Evolutionary conservation across 2,888 invertebrate genomes (phyloP), one percentile per base, ranked within the genome.

Genomic region (Pimpla rufipes): DNA sequence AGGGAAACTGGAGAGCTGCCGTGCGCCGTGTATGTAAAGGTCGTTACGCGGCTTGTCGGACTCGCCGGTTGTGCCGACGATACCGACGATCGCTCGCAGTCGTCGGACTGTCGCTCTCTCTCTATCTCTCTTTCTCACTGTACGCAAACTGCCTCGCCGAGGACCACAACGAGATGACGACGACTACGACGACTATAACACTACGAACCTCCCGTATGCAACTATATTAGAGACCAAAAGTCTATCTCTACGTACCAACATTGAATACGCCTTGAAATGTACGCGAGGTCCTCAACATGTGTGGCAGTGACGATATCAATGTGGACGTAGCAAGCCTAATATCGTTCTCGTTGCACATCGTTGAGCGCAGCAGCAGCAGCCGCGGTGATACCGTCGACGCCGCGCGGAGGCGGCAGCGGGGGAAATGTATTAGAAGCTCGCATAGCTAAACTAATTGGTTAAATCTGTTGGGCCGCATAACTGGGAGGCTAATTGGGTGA

Each of bases 401-500:
- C 47, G 42, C 40, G 62, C 81, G 85, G 86, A 85, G 88, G 85
- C 84, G 88, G 84, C 87, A 87, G 88, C 85, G 90, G 90, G 90
- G 90, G 90, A 91, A 92, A 92, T 92, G 92, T 92, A 92, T 92
- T 90, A 91, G 91, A 82, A 91, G 90, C 92, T 93, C 92, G 91
- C 92, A 93, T 93, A 92, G 91, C 93, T 91, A 91, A 93, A 93
- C 93, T 93, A 93, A 93, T 93, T 93, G 93, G 93, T 93, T 93
- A 93, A 93, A 93, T 93, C 93, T 93, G 93, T 92, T 91, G 93
- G 93, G 91, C 91, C 92, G 92, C 93, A 93, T 93, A 93, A 93
- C 93, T 91, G 91, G 91, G 89, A 92, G 93, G 93, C 93, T 93
- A 93, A 93, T 93, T 93, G 93, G 93, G 92, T 93, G 93, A 93